Evolutionary conservation across 2,888 invertebrate species (phyloP).

Genomic region (Phengaris alcon): DNA sequence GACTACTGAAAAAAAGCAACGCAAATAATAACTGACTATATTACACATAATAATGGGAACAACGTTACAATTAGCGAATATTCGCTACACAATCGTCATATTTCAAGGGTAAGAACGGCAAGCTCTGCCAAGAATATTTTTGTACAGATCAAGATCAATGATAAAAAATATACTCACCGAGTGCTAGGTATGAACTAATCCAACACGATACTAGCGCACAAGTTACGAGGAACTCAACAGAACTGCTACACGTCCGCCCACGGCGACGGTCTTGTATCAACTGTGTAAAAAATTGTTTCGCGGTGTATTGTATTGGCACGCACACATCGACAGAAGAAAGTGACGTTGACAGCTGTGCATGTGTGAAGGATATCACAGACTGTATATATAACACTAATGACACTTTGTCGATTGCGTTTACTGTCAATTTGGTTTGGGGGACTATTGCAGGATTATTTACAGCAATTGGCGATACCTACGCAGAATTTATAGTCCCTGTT

Average conservation of each 20-base stretch:
- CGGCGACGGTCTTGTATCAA: slow-evolving; percentile 54
- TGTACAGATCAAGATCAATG: slow-evolving; percentile 58
- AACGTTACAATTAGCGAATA: slow-evolving; percentile 23
- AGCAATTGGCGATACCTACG: neutral
- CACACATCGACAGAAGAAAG: slow-evolving; percentile 52
- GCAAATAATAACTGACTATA: slow-evolving; percentile 4
- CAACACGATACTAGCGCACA: slow-evolving; percentile 59
- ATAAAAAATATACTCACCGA: slow-evolving; percentile 56
- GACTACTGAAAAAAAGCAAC: slow-evolving; percentile 3
- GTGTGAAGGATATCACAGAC: slow-evolving; percentile 42
- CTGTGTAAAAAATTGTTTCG: slow-evolving; percentile 54
- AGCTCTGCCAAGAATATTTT: slow-evolving; percentile 70
- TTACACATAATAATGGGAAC: slow-evolving; percentile 6
- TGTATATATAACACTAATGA: slow-evolving; percentile 45
- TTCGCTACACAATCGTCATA: slow-evolving; percentile 26
- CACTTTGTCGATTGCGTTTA: slow-evolving; percentile 46
- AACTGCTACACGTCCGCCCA: slow-evolving; percentile 47
- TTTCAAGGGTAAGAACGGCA: slow-evolving; percentile 57
- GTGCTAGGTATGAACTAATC: slow-evolving; percentile 50
- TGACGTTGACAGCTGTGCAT: slow-evolving; percentile 47
- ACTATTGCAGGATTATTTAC: slow-evolving; percentile 13
- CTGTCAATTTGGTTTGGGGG: slow-evolving; percentile 40
- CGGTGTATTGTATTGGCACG: slow-evolving; percentile 46
- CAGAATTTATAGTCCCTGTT: neutral
- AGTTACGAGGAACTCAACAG: slow-evolving; percentile 44